These are phyloP conservation scores for Chaetorhynchus papuensis DNA, from an alignment of 2,113 vertebrate species.

Conservation along the genomic window DNA sequence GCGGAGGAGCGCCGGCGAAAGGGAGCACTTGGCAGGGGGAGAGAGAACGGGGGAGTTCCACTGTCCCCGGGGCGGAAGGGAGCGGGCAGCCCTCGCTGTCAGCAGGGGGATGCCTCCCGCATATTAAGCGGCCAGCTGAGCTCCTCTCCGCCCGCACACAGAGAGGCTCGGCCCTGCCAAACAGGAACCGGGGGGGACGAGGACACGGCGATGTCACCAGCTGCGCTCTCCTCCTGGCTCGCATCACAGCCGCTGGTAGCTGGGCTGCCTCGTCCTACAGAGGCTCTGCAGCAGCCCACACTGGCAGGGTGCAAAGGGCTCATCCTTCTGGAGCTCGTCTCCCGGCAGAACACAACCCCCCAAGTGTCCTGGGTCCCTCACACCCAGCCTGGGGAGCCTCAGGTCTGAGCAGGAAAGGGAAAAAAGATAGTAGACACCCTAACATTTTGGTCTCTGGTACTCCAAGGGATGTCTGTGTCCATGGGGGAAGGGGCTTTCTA, in stretches of 20 bases:
- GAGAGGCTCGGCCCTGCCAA: constrained; percentile 2
- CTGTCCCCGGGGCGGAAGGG: not conserved
- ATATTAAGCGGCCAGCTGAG: constrained; percentile 26
- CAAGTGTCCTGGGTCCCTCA: not conserved
- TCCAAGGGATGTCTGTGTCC: not conserved
- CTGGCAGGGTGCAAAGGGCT: not conserved
- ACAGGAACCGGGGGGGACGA: not conserved
- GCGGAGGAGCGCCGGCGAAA: not conserved
- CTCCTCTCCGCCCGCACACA: not conserved
- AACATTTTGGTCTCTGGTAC: not conserved
- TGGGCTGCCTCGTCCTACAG: not conserved
- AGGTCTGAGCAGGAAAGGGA: not conserved
- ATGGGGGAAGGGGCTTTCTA: not conserved
- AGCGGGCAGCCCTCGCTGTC: not conserved
- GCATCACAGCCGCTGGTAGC: rapidly evolving
- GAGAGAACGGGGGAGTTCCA: not conserved
- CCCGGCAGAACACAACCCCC: not conserved
- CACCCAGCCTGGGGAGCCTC: not conserved
- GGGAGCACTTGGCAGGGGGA: not conserved
- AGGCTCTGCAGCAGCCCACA: not conserved
- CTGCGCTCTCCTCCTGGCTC: not conserved
- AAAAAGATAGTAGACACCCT: not conserved
- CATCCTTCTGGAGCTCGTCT: not conserved
- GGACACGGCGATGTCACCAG: not conserved
- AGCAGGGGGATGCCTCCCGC: not conserved